These are phyloP conservation scores for Platycheirus albimanus DNA, from an alignment of 2,888 invertebrate genomes.

Conservation along the genomic window DNA sequence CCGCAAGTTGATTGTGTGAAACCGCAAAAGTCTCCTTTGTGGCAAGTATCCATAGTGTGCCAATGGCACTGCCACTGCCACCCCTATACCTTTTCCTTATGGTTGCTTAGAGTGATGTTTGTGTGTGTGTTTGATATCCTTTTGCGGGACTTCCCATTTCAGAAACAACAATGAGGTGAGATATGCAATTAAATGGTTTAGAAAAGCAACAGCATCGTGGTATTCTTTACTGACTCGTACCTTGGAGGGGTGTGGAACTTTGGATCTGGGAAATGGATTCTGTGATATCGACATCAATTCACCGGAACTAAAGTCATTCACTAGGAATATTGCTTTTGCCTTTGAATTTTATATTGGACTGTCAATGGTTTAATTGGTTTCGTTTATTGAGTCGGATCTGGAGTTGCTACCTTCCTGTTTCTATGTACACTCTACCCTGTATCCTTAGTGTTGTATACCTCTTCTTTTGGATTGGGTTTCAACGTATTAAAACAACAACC, in stretches of 20 bases:
- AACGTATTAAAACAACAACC: not conserved
- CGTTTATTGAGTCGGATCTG: slow-evolving; percentile 61
- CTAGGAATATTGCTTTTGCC: slow-evolving; percentile 66
- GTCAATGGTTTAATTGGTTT: slow-evolving; percentile 73
- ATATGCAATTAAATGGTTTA: slow-evolving; percentile 72
- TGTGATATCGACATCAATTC: slow-evolving; percentile 61
- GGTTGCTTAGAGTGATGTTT: slow-evolving; percentile 13
- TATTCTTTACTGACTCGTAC: not conserved
- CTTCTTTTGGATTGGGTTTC: not conserved
- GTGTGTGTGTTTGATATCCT: slow-evolving; percentile 46
- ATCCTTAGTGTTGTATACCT: not conserved
- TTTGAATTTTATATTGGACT: slow-evolving; percentile 74
- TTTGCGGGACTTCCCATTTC: slow-evolving; percentile 60
- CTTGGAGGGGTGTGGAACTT: not conserved
- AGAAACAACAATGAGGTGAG: slow-evolving; percentile 68
- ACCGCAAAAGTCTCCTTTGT: slow-evolving; percentile 72
- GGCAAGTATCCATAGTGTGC: slow-evolving; percentile 59
- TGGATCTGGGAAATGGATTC: slow-evolving; percentile 16
- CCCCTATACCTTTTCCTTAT: too few relatives aligned
- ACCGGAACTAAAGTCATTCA: slow-evolving; percentile 54
- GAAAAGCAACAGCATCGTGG: slow-evolving; percentile 62
- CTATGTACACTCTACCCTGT: too few relatives aligned
- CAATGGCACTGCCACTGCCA: too few relatives aligned
- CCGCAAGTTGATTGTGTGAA: slow-evolving; percentile 73
- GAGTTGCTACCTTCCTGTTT: not conserved